Conservation (phyloP, 2,888 invertebrate species). For the Synergus itoensis region DNA sequence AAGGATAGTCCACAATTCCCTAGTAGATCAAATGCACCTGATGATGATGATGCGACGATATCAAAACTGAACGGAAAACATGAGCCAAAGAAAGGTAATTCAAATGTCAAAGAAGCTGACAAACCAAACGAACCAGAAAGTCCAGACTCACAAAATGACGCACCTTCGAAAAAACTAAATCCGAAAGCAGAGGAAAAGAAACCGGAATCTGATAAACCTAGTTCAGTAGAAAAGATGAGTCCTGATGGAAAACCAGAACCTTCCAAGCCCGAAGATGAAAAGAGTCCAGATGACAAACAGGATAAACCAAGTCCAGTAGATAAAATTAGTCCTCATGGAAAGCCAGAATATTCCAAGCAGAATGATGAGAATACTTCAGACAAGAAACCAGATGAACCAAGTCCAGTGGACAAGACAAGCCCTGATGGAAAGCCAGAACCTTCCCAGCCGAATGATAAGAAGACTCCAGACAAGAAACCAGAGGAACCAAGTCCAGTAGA, state of each 20-base stretch:
- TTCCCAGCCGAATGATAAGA: too few species aligned
- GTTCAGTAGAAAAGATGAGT: neutral
- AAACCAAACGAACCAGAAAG: too few species aligned
- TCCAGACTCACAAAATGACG: too few species aligned
- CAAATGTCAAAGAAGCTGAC: too few species aligned
- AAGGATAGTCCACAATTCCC: neutral
- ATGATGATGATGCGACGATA: neutral
- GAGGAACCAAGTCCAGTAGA: too few species aligned
- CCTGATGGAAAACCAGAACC: neutral
- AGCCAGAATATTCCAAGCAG: neutral
- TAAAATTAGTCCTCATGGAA: too few species aligned
- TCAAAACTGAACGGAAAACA: neutral
- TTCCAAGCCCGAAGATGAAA: neutral
- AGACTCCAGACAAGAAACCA: too few species aligned
- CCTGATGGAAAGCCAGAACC: too few species aligned
- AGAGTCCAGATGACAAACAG: constrained; percentile 6
- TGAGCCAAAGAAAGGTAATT: too few species aligned
- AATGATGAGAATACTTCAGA: neutral
- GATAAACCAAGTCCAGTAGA: neutral
- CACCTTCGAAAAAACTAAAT: too few species aligned
- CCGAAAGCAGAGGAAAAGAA: neutral
- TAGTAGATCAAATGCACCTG: neutral
- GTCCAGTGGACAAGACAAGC: too few species aligned
- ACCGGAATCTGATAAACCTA: neutral
- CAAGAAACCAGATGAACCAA: too few species aligned